Conservation (phyloP, 2,888 invertebrate species). For the Bellardia bayeri region DNA sequence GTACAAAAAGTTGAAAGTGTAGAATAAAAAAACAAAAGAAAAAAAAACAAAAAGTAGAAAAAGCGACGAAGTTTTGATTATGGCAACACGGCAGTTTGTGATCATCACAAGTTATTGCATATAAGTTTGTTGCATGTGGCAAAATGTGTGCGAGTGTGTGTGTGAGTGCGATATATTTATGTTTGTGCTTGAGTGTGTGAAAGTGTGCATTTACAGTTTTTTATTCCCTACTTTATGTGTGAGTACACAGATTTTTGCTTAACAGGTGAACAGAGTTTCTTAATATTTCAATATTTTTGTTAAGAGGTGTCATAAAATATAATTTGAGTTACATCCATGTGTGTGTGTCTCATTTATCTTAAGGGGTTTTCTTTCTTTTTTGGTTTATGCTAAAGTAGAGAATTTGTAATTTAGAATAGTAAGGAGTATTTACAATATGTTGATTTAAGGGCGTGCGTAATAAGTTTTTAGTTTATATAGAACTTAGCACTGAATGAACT, state of each 20-base stretch:
- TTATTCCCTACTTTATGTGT: not conserved
- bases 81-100: slow-evolving; percentile 50
- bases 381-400: not conserved
- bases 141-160: not conserved
- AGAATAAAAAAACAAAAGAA: too few species aligned
- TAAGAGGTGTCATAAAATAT: slow-evolving; percentile 51
- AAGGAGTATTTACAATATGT: too few species aligned
- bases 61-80: slow-evolving; percentile 50
- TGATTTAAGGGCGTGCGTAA: too few species aligned
- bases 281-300: slow-evolving; percentile 43
- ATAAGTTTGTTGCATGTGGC: not conserved
- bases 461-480: too few species aligned
- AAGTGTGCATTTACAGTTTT: slow-evolving; percentile 28
- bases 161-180: not conserved
- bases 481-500: too few species aligned
- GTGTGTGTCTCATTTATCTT: not conserved
- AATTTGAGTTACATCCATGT: slow-evolving; percentile 22
- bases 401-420: too few species aligned
- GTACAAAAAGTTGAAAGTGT: not conserved
- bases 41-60: not conserved
- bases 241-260: slow-evolving; percentile 28
- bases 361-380: slow-evolving; percentile 12
- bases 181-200: not conserved
- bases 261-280: slow-evolving; percentile 40
- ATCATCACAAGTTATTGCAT: slow-evolving; percentile 40